Evolutionary conservation across 1,140 invertebrate genomes (phyloP), one percentile per base, ranked within the genome.

Genomic region (Olivierus martensii): DNA sequence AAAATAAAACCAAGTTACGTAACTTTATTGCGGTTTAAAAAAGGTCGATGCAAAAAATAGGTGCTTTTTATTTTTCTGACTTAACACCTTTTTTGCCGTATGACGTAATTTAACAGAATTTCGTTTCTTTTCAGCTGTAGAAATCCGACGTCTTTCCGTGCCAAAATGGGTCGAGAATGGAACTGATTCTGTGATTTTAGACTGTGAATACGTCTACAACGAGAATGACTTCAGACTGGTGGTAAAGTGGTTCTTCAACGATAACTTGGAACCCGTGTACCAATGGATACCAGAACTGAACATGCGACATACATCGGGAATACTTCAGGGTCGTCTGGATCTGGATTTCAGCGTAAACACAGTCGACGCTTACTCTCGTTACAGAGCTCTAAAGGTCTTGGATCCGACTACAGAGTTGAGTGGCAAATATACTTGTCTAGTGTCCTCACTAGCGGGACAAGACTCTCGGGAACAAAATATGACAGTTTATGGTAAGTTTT

Each of bases 231-330:
- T 47, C 3, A 50, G 77, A 47, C 69, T 86, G 6, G 82, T 85
- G 15, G 77, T 87, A 43, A 84, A 86, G 68, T 87, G 83, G 83
- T 85, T 78, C 66, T 80, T 82, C 63, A 79, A 82, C 62, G 73
- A 78, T 46, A 69, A 74, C 52, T 74, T 76, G 1, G 70, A 75
- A 46, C 74, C 76, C 14, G 78, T 84, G 9, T 86, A 85, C 65
- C 83, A 87, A 67, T 87, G 83, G 83, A 84, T 86, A 73, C 74
- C 76, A 15, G 65, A 69, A 9, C 61, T 71, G 18, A 74, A 74
- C 58, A 57, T 51, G 49, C 82, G 82, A 4, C 74, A 78, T 61
- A 78, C 75, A 44, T 64, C 74, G 62, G 75, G 59, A 71, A 71
- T 79, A 2, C 67, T 82, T 34, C 75, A 77, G 56, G 80, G 79